These are phyloP conservation scores for Drosophila neutralis DNA, from an alignment of 2,888 invertebrate genomes.

Conservation along the genomic window DNA sequence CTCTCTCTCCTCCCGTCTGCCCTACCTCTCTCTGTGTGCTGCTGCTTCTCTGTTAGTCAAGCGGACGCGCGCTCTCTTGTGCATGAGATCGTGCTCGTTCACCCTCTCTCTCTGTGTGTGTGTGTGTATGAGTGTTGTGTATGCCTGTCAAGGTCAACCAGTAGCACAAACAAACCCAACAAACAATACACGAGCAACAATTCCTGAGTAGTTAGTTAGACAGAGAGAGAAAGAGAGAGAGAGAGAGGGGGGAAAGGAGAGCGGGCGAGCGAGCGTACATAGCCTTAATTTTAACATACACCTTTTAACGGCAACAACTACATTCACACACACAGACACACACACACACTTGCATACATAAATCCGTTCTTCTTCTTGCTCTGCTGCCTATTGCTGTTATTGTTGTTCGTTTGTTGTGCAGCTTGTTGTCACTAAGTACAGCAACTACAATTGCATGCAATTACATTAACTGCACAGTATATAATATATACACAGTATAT, in stretches of 20 bases:
- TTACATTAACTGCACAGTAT: neutral
- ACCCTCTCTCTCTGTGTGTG: constrained; percentile 6
- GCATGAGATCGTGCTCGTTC: neutral
- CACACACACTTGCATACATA: neutral
- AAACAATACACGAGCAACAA: constrained; percentile 43
- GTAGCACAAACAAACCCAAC: constrained; percentile 58
- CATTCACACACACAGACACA: neutral
- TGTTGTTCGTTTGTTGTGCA: constrained; percentile 1
- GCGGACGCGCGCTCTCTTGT: constrained; percentile 7
- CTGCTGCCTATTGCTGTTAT: constrained; percentile 19
- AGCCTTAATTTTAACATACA: constrained; percentile 28
- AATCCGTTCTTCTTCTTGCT: constrained; percentile 5
- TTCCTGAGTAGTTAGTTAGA: constrained; percentile 31
- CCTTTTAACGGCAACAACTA: constrained; percentile 38
- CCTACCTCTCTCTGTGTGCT: neutral
- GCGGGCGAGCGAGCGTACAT: constrained; percentile 9
- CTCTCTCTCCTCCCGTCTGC: neutral
- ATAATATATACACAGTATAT: neutral
- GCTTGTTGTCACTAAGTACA: constrained; percentile 24
- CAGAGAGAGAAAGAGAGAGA: neutral
- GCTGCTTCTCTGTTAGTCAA: constrained; percentile 6
- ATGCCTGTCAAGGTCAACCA: constrained; percentile 61
- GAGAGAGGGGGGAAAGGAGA: neutral
- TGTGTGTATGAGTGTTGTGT: constrained; percentile 10
- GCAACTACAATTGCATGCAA: constrained; percentile 4